These are phyloP conservation scores for Ciconia boyciana DNA, from an alignment of 2,113 vertebrate genomes.

Conservation along the genomic window DNA sequence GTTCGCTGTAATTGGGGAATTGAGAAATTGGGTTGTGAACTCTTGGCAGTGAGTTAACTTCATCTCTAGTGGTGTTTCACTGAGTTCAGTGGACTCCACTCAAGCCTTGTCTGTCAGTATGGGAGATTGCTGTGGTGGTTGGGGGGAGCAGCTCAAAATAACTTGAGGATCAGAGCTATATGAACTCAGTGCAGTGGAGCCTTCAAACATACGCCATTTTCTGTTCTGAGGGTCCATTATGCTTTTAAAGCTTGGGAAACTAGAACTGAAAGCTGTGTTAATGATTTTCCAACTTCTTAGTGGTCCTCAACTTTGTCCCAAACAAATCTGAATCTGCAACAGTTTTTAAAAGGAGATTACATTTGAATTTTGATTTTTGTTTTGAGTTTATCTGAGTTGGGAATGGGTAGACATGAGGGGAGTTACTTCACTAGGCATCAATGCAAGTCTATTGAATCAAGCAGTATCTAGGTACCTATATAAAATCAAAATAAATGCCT, in stretches of 20 bases:
- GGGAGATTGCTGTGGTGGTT: not conserved
- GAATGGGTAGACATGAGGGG: not conserved
- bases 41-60: not conserved
- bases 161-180: not conserved
- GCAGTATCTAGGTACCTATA: not conserved
- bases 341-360: not conserved
- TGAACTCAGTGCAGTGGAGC: not conserved
- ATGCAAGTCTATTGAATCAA: not conserved
- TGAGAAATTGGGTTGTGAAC: not conserved
- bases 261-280: not conserved
- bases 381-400: not conserved
- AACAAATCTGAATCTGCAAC: not conserved
- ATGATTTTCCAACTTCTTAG: not conserved
- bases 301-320: not conserved
- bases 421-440: not conserved
- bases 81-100: not conserved
- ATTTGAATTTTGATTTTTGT: not conserved
- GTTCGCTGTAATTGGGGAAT: not conserved
- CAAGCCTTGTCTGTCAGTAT: not conserved
- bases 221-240: not conserved
- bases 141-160: not conserved
- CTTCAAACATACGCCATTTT: not conserved
- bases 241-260: not conserved
- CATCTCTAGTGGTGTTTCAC: not conserved
- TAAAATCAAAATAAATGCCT: conserved; percentile 37